Conservation (phyloP, 2,888 invertebrate species). For the Cylindroiulus punctatus region DNA sequence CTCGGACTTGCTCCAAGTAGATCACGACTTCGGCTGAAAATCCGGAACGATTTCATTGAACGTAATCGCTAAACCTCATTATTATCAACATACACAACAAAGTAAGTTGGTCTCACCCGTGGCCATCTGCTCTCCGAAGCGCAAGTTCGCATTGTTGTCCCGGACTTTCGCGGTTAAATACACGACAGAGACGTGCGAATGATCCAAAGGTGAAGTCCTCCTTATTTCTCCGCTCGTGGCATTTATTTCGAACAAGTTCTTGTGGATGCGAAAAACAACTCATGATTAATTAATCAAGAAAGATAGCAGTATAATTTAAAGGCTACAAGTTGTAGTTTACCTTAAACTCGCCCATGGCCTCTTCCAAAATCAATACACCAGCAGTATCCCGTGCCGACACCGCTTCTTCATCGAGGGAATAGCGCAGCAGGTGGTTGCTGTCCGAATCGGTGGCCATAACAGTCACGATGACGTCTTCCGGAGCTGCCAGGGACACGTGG, state of each 20-base stretch:
- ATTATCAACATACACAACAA: not conserved
- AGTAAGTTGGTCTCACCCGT: not conserved
- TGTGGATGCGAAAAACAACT: not conserved
- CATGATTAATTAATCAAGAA: too few relatives aligned
- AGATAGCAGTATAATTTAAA: too few relatives aligned
- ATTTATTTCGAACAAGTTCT: constrained; percentile 70
- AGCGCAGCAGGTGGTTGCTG: constrained; percentile 73
- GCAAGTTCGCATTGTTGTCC: constrained; percentile 73
- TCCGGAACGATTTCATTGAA: not conserved
- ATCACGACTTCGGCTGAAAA: constrained; percentile 67
- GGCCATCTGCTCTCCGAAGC: constrained; percentile 30
- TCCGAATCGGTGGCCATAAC: constrained; percentile 63
- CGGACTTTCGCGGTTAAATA: constrained; percentile 77
- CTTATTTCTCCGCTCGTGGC: constrained; percentile 75
- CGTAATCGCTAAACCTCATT: not conserved
- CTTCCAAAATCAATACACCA: constrained; percentile 75
- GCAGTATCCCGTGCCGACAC: constrained; percentile 77
- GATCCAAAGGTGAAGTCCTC: constrained; percentile 76
- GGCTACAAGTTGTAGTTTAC: constrained; percentile 59
- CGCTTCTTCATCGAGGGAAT: constrained; percentile 75
- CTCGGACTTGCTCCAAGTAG: constrained; percentile 80
- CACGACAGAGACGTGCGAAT: constrained; percentile 78
- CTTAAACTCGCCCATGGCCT: constrained; percentile 73
- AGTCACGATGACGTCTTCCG: constrained; percentile 7
- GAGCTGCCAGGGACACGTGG: constrained; percentile 60